Conservation (phyloP, 2,888 invertebrate species). For the Dasysyrphus tricinctus region DNA sequence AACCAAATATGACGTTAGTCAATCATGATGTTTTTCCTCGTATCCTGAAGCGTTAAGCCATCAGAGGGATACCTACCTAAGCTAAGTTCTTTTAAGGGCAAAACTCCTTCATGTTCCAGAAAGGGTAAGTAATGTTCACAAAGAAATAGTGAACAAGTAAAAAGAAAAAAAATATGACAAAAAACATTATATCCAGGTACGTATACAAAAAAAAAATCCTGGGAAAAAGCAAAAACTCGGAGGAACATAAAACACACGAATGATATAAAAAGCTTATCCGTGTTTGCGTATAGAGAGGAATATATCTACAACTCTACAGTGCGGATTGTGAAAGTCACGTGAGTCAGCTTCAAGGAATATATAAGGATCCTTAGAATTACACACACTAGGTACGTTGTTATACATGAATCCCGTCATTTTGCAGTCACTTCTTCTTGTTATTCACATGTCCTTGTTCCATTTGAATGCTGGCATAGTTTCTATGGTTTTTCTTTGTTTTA, state of each 20-base stretch:
- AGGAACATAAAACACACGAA: constrained; percentile 23
- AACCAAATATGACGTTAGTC: constrained; percentile 62
- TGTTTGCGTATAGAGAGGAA: constrained; percentile 1
- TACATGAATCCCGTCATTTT: constrained; percentile 59
- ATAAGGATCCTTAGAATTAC: constrained; percentile 22
- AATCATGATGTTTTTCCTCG: constrained; percentile 53
- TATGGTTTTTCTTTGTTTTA: constrained; percentile 39
- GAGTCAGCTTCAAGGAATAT: constrained; percentile 16
- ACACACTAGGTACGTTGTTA: constrained; percentile 3
- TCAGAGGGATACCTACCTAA: constrained; percentile 25
- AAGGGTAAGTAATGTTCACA: constrained; percentile 5
- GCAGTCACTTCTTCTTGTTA: constrained; percentile 62
- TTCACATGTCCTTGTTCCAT: constrained; percentile 66
- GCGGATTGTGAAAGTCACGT: constrained; percentile 22
- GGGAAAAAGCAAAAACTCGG: not conserved
- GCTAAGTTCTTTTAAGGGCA: constrained; percentile 38
- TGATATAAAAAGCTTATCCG: constrained; percentile 27
- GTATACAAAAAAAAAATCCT: not conserved
- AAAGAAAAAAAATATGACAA: not conserved
- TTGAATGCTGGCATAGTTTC: constrained; percentile 56
- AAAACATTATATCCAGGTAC: not conserved
- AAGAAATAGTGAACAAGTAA: not conserved
- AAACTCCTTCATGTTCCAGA: constrained; percentile 37
- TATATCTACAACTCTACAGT: not conserved
- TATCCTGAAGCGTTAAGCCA: constrained; percentile 11